These are phyloP conservation scores for Panulirus ornatus DNA, from an alignment of 1,140 invertebrate genomes.

Conservation along the genomic window DNA sequence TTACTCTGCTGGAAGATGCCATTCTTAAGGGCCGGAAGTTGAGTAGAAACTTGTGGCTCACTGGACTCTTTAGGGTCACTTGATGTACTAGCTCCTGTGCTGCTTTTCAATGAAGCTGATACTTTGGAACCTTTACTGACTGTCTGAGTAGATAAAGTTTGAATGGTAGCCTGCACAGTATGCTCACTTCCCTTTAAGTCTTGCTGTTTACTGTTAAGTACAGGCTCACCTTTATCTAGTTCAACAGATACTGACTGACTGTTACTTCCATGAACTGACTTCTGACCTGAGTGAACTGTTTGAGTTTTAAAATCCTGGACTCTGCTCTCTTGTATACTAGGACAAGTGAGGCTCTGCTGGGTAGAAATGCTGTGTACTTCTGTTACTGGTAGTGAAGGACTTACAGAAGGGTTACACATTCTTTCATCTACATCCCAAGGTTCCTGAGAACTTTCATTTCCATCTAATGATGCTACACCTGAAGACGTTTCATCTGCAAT, in stretches of 20 bases:
- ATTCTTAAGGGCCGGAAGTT: slow-evolving; percentile 14
- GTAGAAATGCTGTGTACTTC: background rate
- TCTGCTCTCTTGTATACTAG: slow-evolving; percentile 23
- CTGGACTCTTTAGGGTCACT: background rate
- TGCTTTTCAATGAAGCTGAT: background rate
- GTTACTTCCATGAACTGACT: background rate
- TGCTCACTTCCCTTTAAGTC: background rate
- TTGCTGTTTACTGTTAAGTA: background rate
- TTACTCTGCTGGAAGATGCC: slow-evolving; percentile 40
- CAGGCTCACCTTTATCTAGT: background rate
- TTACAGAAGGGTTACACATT: slow-evolving; percentile 17
- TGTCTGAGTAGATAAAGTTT: background rate
- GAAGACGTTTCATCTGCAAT: slow-evolving; percentile 71
- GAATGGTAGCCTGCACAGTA: background rate
- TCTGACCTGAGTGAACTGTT: slow-evolving; percentile 7
- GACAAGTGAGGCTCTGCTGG: background rate
- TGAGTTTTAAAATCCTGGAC: background rate
- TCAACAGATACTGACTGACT: background rate
- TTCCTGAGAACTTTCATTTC: slow-evolving; percentile 71
- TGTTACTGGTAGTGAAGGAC: background rate
- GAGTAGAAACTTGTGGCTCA: slow-evolving; percentile 10
- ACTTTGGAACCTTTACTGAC: background rate
- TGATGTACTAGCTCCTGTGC: slow-evolving; percentile 20
- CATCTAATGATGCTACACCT: slow-evolving; percentile 80
- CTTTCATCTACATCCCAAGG: slow-evolving; percentile 69